Evolutionary conservation across 2,797 vertebrate species (phyloP).

Genomic region (Poeciliopsis paucimaculata): DNA sequence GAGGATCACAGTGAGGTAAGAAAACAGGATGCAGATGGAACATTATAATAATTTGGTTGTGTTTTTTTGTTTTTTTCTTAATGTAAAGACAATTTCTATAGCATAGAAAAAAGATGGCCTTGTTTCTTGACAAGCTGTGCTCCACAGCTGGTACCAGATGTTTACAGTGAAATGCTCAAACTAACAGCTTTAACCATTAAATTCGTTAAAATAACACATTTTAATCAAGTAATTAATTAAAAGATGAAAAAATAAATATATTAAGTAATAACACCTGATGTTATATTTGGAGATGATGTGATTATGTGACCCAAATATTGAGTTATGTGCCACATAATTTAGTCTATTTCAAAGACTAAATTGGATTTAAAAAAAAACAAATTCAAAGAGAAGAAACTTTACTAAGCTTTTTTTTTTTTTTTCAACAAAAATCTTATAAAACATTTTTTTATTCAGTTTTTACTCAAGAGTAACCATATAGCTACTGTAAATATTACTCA

Average conservation of each 20-base stretch:
- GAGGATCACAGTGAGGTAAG: slow-evolving; percentile 49
- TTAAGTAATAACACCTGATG: not conserved
- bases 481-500: not conserved
- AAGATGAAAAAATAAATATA: not conserved
- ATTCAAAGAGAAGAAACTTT: not conserved
- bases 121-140: not conserved
- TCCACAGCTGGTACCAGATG: not conserved
- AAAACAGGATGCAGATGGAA: slow-evolving; percentile 1
- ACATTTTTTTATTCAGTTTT: not conserved
- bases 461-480: not conserved
- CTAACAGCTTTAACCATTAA: not conserved
- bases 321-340: not conserved
- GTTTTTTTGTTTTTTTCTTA: not conserved
- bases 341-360: not conserved
- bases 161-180: not conserved
- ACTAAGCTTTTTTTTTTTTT: not conserved
- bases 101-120: not conserved
- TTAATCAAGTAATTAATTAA: not conserved
- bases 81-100: not conserved
- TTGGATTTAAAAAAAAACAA: not conserved
- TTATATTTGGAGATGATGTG: not conserved
- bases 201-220: not conserved
- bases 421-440: not conserved
- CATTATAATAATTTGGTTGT: not conserved
- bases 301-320: not conserved